Evolutionary conservation across 2,888 invertebrate species (phyloP).

Genomic region (Heliconius sara): DNA sequence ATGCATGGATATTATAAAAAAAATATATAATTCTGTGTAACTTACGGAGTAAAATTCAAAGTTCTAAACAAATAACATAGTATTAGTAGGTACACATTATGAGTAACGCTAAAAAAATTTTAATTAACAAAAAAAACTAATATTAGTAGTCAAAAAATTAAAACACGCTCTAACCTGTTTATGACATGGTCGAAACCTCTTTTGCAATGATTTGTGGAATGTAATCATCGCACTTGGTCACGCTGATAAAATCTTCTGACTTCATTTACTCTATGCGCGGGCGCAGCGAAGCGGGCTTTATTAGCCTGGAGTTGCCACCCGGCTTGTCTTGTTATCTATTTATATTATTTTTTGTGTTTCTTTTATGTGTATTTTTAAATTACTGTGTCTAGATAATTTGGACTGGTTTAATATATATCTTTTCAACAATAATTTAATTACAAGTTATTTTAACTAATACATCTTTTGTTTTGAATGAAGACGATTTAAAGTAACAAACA

Average conservation of each 20-base stretch:
- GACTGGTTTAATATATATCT: neutral
- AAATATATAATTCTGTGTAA: no score
- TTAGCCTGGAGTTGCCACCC: slow-evolving; percentile 66
- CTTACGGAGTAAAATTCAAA: neutral
- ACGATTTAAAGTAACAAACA: no score
- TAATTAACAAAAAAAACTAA: slow-evolving; percentile 3
- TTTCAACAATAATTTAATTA: no score
- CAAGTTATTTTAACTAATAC: no score
- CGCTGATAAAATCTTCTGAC: slow-evolving; percentile 53
- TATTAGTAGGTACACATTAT: slow-evolving; percentile 34
- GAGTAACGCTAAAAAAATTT: slow-evolving; percentile 16
- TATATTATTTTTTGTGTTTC: slow-evolving; percentile 19
- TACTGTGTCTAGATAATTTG: neutral
- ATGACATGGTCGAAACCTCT: slow-evolving; percentile 35
- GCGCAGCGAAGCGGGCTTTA: slow-evolving; percentile 75
- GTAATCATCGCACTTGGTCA: slow-evolving; percentile 45
- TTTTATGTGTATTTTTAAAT: neutral
- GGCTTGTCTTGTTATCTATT: slow-evolving; percentile 58
- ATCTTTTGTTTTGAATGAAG: no score
- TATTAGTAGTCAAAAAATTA: slow-evolving; percentile 17
- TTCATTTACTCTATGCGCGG: slow-evolving; percentile 61
- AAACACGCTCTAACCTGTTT: slow-evolving; percentile 29
- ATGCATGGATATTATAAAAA: neutral
- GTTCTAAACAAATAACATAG: slow-evolving; percentile 13
- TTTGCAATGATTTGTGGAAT: slow-evolving; percentile 46